Percentiles rank a stretch among this genome's conserved stretches.
phyloP scores from a whole-genome alignment of 2,113 vertebrate species.

The Blennius ocellaris region DNA sequence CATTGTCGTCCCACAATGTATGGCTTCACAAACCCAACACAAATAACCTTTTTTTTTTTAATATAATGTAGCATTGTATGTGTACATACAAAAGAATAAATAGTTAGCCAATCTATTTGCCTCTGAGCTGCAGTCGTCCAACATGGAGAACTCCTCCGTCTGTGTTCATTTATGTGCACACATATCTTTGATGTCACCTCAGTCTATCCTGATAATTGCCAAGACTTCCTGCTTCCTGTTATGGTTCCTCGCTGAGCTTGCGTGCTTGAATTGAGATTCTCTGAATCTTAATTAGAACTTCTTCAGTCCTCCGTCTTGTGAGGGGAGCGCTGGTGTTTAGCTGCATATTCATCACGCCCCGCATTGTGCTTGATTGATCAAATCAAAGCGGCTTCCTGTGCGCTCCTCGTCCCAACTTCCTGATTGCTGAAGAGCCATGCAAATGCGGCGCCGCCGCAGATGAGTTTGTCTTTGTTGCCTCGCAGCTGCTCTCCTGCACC shows the following conservation, averaged over 20 bases:
- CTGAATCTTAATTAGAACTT: constrained; percentile 61
- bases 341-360: constrained; percentile 63
- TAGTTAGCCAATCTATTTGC: background rate
- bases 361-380: constrained; percentile 61
- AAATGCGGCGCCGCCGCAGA: constrained; percentile 29
- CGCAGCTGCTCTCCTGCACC: constrained; percentile 56
- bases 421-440: constrained; percentile 63
- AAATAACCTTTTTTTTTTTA: too few relatives aligned
- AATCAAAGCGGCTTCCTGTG: constrained; percentile 64
- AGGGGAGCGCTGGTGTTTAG: constrained; percentile 37
- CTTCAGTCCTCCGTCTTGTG: constrained; percentile 41
- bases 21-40: too few relatives aligned
- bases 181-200: constrained; percentile 12
- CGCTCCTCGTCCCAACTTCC: constrained; percentile 51
- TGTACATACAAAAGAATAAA: too few relatives aligned
- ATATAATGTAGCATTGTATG: too few relatives aligned
- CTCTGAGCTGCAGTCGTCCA: background rate
- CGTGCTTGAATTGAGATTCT: constrained; percentile 42
- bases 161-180: background rate
- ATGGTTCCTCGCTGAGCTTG: constrained; percentile 5
- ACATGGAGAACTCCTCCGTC: background rate
- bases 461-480: constrained; percentile 55
- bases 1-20: too few relatives aligned
- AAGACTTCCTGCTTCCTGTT: constrained; percentile 62
- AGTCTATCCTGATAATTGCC: constrained; percentile 19